Evolutionary conservation across 2,113 vertebrate genomes (phyloP).

Genomic region (Scartelaos histophorus): DNA sequence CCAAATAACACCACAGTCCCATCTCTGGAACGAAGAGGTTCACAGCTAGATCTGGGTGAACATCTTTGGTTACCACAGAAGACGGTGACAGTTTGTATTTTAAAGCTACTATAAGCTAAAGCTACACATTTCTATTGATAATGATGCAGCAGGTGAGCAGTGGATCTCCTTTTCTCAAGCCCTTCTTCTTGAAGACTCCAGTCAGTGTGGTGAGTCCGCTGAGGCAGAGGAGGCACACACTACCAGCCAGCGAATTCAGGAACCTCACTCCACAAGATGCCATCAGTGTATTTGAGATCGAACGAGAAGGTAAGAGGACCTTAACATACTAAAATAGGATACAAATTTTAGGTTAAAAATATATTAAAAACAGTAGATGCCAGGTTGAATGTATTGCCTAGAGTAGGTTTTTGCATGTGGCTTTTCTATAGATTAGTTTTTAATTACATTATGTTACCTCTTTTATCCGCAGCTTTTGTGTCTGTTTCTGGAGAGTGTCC

Average conservation of each 20-base stretch:
- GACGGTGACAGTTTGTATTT: background rate
- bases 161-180: constrained; percentile 70
- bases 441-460: constrained; percentile 4
- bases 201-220: constrained; percentile 49
- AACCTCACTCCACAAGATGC: constrained; percentile 80
- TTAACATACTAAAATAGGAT: background rate
- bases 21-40: constrained; percentile 15
- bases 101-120: background rate
- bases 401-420: background rate
- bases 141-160: constrained; percentile 70
- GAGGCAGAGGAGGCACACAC: constrained; percentile 75
- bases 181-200: constrained; percentile 70
- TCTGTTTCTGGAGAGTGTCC: constrained; percentile 82
- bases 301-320: constrained; percentile 73
- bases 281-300: constrained; percentile 83
- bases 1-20: constrained; percentile 20
- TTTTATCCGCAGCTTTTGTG: constrained; percentile 71
- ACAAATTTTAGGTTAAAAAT: too few species aligned
- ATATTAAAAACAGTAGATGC: too few species aligned
- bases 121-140: background rate
- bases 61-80: constrained; percentile 1
- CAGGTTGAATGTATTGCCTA: too few species aligned
- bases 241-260: constrained; percentile 82
- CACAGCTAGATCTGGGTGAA: constrained; percentile 3
- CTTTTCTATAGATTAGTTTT: background rate